Percentiles rank a stretch among this genome's conserved stretches.
Conservation (phyloP, 2,797 vertebrate genomes). For the Scarus forsteni region DNA sequence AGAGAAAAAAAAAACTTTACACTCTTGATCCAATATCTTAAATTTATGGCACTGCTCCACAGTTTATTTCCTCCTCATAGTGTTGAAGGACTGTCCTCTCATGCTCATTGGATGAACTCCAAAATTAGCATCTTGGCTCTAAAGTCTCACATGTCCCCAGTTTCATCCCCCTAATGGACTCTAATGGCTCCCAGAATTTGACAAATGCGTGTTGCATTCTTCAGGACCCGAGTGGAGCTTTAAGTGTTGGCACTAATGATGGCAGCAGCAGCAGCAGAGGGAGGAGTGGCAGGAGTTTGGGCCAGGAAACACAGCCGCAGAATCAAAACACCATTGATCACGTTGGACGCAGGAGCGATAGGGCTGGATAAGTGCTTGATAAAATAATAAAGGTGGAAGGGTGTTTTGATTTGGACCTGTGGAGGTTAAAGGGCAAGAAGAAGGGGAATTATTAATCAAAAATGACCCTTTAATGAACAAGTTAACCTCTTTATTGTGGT, state of each 20-base stretch:
- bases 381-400: slow-evolving; percentile 1
- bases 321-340: slow-evolving; percentile 65
- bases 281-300: slow-evolving; percentile 11
- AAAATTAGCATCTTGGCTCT: slow-evolving; percentile 47
- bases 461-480: too few relatives aligned
- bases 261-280: slow-evolving; percentile 26
- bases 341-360: slow-evolving; percentile 1
- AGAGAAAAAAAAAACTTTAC: too few relatives aligned
- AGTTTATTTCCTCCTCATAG: slow-evolving; percentile 6
- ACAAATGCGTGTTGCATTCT: slow-evolving; percentile 50
- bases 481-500: too few relatives aligned
- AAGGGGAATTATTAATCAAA: too few relatives aligned
- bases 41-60: neutral
- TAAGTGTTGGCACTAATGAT: slow-evolving; percentile 49
- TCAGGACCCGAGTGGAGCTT: slow-evolving; percentile 47
- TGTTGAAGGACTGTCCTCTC: slow-evolving; percentile 24
- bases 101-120: slow-evolving; percentile 29
- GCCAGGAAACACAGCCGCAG: slow-evolving; percentile 34
- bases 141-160: slow-evolving; percentile 30
- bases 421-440: slow-evolving; percentile 8
- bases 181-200: slow-evolving; percentile 55
- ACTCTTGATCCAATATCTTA: too few relatives aligned
- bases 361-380: slow-evolving; percentile 35
- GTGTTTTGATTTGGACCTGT: slow-evolving; percentile 19
- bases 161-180: slow-evolving; percentile 65